Percentiles rank a stretch among this genome's conserved stretches.
These are phyloP conservation scores for Drosophila affinis DNA, from an alignment of 2,888 invertebrate genomes.

Conservation along the genomic window DNA sequence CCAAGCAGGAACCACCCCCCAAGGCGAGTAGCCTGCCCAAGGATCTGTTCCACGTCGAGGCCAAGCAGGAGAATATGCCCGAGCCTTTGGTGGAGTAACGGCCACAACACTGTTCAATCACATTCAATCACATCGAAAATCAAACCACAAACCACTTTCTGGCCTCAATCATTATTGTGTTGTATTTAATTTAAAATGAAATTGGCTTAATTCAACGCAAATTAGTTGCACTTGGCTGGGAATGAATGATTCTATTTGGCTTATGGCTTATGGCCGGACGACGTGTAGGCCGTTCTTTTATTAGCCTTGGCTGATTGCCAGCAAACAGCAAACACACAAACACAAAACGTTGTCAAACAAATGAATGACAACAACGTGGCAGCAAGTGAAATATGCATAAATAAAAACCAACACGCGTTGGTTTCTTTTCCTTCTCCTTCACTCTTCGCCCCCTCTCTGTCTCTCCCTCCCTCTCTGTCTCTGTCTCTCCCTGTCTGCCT, in stretches of 20 bases:
- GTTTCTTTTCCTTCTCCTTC: not conserved
- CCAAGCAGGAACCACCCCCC: not conserved
- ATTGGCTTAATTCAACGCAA: conserved; percentile 8
- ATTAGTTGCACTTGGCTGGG: conserved; percentile 23
- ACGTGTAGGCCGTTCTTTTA: conserved; percentile 21
- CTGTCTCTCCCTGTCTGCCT: not conserved
- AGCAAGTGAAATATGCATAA: conserved; percentile 31
- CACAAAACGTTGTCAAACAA: conserved; percentile 43
- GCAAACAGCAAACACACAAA: conserved; percentile 55
- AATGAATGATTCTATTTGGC: conserved; percentile 20
- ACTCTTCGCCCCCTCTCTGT: not conserved
- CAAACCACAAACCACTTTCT: not conserved
- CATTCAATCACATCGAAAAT: not conserved
- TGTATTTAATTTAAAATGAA: not conserved
- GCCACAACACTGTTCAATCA: too few relatives aligned
- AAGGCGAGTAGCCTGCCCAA: not conserved
- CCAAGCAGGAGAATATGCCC: not conserved
- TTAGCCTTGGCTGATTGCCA: conserved; percentile 65
- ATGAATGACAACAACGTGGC: conserved; percentile 27
- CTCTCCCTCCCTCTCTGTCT: not conserved
- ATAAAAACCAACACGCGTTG: conserved; percentile 38
- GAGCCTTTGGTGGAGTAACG: not conserved
- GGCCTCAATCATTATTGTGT: not conserved
- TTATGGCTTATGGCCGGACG: too few relatives aligned
- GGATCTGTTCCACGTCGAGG: not conserved